Percentiles rank a stretch among this genome's conserved stretches.
Evolutionary conservation across 2,113 vertebrate genomes (phyloP).

Genomic region (Vicugna pacos): DNA sequence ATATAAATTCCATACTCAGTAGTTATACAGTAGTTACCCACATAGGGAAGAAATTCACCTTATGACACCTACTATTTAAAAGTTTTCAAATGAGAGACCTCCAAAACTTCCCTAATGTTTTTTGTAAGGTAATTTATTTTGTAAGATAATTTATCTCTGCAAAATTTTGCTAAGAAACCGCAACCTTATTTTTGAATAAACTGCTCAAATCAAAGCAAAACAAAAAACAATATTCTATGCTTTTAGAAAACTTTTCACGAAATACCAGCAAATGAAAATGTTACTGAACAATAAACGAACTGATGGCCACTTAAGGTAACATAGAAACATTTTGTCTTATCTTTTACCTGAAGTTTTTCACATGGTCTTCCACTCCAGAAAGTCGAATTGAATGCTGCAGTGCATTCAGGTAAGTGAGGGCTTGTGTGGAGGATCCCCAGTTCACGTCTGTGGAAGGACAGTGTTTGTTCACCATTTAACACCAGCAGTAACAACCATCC

Average conservation of each 20-base stretch:
- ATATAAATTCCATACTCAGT: background rate
- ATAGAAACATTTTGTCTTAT: background rate
- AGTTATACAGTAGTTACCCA: background rate
- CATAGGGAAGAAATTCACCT: background rate
- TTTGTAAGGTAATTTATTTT: background rate
- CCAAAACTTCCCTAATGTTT: background rate
- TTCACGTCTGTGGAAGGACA: slow-evolving; percentile 94
- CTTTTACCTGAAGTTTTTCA: slow-evolving; percentile 97
- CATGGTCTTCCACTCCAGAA: slow-evolving; percentile 96
- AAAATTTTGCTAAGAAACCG: background rate
- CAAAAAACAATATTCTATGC: background rate
- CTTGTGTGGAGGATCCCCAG: slow-evolving; percentile 99
- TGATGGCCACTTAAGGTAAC: background rate
- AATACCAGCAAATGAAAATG: background rate
- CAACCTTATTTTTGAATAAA: background rate
- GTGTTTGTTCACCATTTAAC: background rate
- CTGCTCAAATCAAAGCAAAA: background rate
- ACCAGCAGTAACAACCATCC: background rate
- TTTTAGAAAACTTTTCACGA: background rate
- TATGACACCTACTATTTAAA: background rate
- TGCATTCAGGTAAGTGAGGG: slow-evolving; percentile 97
- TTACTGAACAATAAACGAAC: background rate
- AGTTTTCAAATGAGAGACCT: background rate
- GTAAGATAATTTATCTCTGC: background rate
- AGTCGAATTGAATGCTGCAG: slow-evolving; percentile 96